Conservation (phyloP, 1,140 invertebrate genomes). For the Papilio dardanus region DNA sequence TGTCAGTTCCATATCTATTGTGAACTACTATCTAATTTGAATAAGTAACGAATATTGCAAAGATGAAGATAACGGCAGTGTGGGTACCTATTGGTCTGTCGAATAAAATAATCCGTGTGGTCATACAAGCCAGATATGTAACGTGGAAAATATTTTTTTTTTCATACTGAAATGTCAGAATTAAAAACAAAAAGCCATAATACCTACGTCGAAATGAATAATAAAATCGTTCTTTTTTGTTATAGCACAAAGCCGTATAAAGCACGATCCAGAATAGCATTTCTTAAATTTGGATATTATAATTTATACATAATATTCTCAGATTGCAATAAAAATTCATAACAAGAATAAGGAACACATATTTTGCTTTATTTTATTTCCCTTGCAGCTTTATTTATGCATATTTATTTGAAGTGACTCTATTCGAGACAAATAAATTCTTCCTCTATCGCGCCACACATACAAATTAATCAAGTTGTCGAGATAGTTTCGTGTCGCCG, state of each 20-base stretch:
- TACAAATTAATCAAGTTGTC: conserved; percentile 51
- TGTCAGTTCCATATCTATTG: conserved; percentile 9
- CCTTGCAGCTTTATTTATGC: neutral
- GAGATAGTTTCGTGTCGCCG: conserved; percentile 64
- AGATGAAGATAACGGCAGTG: neutral
- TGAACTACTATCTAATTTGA: neutral
- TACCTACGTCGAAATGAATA: too few species aligned
- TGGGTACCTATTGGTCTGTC: neutral
- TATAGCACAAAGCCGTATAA: neutral
- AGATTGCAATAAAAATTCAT: neutral
- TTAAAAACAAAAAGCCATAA: too few species aligned
- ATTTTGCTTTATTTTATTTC: neutral
- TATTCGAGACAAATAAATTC: conserved; percentile 22
- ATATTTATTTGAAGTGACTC: conserved; percentile 19
- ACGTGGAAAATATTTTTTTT: neutral
- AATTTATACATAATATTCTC: neutral
- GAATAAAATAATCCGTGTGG: neutral
- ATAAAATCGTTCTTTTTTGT: too few species aligned
- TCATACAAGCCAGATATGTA: neutral
- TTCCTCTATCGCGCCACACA: conserved; percentile 20
- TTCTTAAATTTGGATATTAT: neutral
- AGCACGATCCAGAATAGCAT: too few species aligned
- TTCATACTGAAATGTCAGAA: neutral
- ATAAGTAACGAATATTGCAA: neutral
- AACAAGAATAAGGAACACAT: neutral